Percentiles rank a stretch among this genome's conserved stretches.
phyloP scores from a whole-genome alignment of 2,888 invertebrate genomes.

The Tenthredo amoena region DNA sequence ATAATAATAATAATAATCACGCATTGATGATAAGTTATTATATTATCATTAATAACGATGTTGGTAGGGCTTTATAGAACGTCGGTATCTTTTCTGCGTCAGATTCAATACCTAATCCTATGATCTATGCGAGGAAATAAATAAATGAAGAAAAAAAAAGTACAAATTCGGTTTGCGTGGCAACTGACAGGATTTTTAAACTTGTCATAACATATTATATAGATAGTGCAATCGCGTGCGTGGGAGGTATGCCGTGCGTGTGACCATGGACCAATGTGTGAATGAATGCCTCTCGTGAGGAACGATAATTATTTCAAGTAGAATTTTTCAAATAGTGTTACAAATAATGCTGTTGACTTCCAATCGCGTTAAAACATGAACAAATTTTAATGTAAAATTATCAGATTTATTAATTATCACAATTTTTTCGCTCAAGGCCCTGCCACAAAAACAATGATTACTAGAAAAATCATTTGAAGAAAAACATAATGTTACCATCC shows the following conservation, averaged over 20 bases:
- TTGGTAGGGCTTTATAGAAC: constrained; percentile 68
- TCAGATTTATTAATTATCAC: constrained; percentile 6
- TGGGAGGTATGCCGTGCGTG: constrained; percentile 72
- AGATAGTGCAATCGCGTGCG: constrained; percentile 76
- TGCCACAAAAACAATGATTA: constrained; percentile 22
- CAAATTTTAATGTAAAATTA: constrained; percentile 33
- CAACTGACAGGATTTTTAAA: constrained; percentile 72
- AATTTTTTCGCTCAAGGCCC: constrained; percentile 44
- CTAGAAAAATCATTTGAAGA: background rate
- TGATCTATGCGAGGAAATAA: constrained; percentile 61
- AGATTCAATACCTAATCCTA: constrained; percentile 60
- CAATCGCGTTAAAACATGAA: constrained; percentile 56
- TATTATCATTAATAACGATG: constrained; percentile 61
- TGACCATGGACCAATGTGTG: constrained; percentile 75
- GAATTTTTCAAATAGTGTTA: constrained; percentile 63
- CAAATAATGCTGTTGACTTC: constrained; percentile 60
- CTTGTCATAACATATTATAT: constrained; percentile 73
- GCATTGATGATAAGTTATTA: constrained; percentile 53
- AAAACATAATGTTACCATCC: background rate
- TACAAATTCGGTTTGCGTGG: constrained; percentile 76
- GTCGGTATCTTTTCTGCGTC: constrained; percentile 44
- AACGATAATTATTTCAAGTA: constrained; percentile 66
- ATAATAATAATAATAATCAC: constrained; percentile 55
- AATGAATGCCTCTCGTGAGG: constrained; percentile 71
- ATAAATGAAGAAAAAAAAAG: constrained; percentile 65